Base-by-base conservation (phyloP, 2,797 vertebrate genomes). In the Harpagifer antarcticus region DNA sequence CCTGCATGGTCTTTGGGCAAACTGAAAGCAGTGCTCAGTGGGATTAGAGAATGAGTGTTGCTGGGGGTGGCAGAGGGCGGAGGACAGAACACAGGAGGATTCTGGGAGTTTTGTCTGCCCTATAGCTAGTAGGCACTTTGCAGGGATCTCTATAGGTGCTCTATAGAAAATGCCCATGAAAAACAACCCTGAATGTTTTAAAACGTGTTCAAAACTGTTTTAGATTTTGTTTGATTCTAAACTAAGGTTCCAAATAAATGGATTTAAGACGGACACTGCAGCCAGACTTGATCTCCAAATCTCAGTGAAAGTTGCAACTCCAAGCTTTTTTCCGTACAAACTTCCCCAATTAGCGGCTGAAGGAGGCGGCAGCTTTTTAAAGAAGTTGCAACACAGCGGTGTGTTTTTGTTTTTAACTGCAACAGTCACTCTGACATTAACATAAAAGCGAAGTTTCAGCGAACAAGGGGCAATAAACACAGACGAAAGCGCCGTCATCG, bases 11-110 rank as follows among this genome's bases (percentile, higher is more conserved):
- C 93, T 92, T 92, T 95, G 96, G 95, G 93, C 96, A 96, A 95
- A 93, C 94, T 96, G 92, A 95, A 94, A 91, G 95, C 93, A 94
- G 92, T 94, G 96, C 96, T 96, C 96, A 91, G 79, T 96, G 95
- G 96, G 96, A 97, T 97, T 97, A 97, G 95, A 91, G 93, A 93
- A 92, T 78, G 93, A 94, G 95, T 94, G 91, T 67, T 90, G 89
- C 86, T 86, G 87, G 81, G 87, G 83, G 83, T 72, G 85, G 86
- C n/a, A 45, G 64, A 61, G 78, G 83, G 81, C 33, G 53, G 84
- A 75, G 85, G 81, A 86, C 73, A 73, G 57, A 74, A 15, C 83
- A 87, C 87, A 81, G 69, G 86, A 83, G 92, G 76, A 92, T 91
- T 92, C 81, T 91, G 88, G 88, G 87, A 90, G 76, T 76, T 86